Evolutionary conservation across 1,140 invertebrate species (phyloP), one percentile per base, ranked within the genome.

Genomic region (Macrotrachela quadricornifera): DNA sequence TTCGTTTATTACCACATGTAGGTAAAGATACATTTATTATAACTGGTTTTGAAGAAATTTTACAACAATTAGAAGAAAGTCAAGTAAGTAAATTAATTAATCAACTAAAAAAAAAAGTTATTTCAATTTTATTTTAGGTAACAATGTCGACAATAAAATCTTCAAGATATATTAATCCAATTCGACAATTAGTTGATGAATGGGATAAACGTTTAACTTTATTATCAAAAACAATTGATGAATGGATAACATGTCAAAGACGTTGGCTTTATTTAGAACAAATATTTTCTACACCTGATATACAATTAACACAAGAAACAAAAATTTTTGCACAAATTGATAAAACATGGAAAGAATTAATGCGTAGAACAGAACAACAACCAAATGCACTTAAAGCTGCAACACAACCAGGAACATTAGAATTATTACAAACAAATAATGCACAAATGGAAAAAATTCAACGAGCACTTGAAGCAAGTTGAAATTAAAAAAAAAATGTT

Each of bases 271-370:
- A 87, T 60, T 67, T 86, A 45, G 81, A 86, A 63, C 80, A 82
- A 8, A 85, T 87, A 59, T 87, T 87, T 64, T 78, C 78, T n/a
- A 82, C 82, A 1, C 80, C 82, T 0, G 83, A 85, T 60, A 85
- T 87, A 57, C 83, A 86, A 61, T 43, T 52, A n/a, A 14, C 44
- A 14, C 37, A 48, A n/a, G 50, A 49, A 16, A 53, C 50, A 10
- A 52, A 54, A 49, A 15, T 46, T 16, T 49, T 51, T 15, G 49
- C 30, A 47, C 41, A 45, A 16, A 38, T 49, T 1, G 83, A 85
- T 63, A 83, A 82, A 63, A 78, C 78, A 6, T 88, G 81, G 77
- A 84, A 84, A 66, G 80, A 82, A 57, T 77, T 82, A n/a, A 83
- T 85, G 76, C 55, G 65, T 42, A 55, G 61, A 41, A 64, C 66